phyloP scores from a whole-genome alignment of 2,888 invertebrate species.

The Psylliodes chrysocephalus region DNA sequence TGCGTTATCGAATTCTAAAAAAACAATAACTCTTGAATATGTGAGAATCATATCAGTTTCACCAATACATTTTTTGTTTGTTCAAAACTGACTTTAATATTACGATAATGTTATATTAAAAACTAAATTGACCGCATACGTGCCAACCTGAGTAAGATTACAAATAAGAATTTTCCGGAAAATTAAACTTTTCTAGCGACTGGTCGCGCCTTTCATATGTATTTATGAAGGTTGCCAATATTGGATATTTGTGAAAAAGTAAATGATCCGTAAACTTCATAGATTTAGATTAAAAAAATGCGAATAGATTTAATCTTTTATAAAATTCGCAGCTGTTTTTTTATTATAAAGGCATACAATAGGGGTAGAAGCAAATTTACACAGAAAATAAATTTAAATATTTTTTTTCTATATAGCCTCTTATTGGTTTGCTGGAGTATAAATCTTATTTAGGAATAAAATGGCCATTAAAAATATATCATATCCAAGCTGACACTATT shows the following conservation, averaged over 20 bases:
- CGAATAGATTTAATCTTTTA: not conserved
- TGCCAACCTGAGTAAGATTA: not conserved
- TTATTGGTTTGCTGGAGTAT: no score
- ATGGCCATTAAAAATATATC: no score
- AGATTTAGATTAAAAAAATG: not conserved
- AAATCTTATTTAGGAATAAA: no score
- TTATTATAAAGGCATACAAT: no score
- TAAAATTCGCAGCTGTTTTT: not conserved
- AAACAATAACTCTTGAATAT: no score
- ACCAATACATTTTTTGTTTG: no score
- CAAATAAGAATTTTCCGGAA: slow-evolving; percentile 20
- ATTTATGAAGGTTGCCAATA: slow-evolving; percentile 19
- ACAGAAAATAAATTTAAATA: no score
- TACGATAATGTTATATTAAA: not conserved
- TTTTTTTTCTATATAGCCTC: no score
- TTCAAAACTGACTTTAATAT: not conserved
- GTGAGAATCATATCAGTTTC: no score
- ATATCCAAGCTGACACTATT: no score
- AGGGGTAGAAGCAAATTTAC: no score
- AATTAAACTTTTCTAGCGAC: slow-evolving; percentile 11
- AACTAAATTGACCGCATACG: slow-evolving; percentile 10
- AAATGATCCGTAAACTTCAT: slow-evolving; percentile 10
- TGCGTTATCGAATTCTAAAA: no score
- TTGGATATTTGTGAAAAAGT: slow-evolving; percentile 12
- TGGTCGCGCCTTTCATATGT: slow-evolving; percentile 1